phyloP scores from a whole-genome alignment of 2,888 invertebrate species.

The Callyntrura guangdongensis region DNA sequence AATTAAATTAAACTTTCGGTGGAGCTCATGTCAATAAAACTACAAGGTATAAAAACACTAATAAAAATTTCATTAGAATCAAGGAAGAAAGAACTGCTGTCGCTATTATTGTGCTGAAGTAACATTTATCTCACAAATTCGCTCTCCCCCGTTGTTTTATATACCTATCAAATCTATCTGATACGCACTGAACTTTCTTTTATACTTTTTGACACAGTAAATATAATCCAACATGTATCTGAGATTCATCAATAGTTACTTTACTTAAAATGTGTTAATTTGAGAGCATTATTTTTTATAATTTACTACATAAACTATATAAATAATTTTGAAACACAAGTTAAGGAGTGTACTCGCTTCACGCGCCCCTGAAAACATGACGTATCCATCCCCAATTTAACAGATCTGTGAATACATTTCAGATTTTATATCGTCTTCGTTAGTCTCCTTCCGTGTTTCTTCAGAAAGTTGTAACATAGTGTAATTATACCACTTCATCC shows the following conservation, averaged over 20 bases:
- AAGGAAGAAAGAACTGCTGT: background rate
- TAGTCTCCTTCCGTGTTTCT: too few relatives aligned
- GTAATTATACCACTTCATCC: background rate
- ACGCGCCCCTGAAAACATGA: too few relatives aligned
- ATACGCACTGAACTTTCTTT: background rate
- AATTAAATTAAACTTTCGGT: background rate
- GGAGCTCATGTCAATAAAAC: background rate
- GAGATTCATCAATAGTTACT: too few relatives aligned
- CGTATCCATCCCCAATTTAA: too few relatives aligned
- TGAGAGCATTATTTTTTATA: too few relatives aligned
- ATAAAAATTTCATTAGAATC: background rate
- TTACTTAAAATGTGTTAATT: too few relatives aligned
- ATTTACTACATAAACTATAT: too few relatives aligned
- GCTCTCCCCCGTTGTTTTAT: background rate
- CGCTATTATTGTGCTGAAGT: background rate
- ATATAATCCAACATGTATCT: too few relatives aligned
- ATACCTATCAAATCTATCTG: background rate
- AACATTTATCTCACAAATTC: too few relatives aligned
- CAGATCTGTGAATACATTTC: background rate
- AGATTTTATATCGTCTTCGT: background rate
- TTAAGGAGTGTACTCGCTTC: too few relatives aligned
- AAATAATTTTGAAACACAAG: too few relatives aligned
- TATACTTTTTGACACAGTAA: background rate
- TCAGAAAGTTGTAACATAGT: background rate
- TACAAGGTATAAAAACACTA: constrained; percentile 19